Evolutionary conservation across 2,113 vertebrate species (phyloP).

Genomic region (Irena cyanogastra): DNA sequence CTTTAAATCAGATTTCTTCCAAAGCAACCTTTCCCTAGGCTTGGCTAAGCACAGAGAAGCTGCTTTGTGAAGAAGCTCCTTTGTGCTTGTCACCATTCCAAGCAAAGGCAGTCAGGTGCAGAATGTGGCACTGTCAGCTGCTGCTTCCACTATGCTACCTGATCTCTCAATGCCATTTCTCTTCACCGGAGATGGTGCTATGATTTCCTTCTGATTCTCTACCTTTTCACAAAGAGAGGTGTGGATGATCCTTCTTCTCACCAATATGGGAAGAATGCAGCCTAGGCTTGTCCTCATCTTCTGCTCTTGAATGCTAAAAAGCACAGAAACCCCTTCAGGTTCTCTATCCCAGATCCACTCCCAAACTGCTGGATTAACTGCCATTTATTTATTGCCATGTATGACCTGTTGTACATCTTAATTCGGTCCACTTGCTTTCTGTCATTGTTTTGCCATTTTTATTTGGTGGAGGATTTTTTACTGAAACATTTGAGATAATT

Average conservation of each 20-base stretch:
- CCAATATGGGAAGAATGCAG: background rate
- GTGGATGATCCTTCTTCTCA: background rate
- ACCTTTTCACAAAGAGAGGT: background rate
- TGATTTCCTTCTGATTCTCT: background rate
- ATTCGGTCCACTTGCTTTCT: background rate
- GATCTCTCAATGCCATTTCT: rapidly evolving
- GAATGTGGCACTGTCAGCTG: background rate
- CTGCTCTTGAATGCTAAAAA: background rate
- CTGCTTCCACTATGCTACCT: background rate
- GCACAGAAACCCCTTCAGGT: background rate
- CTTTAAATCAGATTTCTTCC: background rate
- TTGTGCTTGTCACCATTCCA: background rate
- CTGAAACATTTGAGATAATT: background rate
- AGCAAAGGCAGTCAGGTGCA: background rate
- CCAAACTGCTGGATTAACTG: background rate
- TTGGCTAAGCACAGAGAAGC: background rate
- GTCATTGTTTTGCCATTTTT: background rate
- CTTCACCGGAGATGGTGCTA: background rate
- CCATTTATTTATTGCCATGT: background rate
- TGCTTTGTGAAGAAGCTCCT: background rate
- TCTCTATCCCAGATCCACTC: background rate
- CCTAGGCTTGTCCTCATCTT: background rate
- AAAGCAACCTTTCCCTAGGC: background rate
- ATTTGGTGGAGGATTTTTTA: background rate
- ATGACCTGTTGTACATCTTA: background rate